phyloP scores from a whole-genome alignment of 2,888 invertebrate species.

The Phalera bucephala region DNA sequence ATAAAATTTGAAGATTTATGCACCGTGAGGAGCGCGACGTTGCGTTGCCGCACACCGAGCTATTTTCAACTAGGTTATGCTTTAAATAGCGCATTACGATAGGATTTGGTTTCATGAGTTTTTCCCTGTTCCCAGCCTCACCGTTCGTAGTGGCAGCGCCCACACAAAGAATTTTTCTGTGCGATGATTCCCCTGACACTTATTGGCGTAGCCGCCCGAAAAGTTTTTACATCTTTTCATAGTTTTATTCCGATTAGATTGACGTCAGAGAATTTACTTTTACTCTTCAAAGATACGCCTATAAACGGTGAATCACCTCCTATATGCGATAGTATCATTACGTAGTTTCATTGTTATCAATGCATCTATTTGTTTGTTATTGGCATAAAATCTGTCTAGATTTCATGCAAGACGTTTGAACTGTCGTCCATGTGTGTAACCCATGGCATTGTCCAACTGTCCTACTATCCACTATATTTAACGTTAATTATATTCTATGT shows the following conservation, averaged over 20 bases:
- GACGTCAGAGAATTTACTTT: constrained; percentile 21
- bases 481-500: background rate
- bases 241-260: constrained; percentile 26
- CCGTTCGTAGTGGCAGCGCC: constrained; percentile 62
- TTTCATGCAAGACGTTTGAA: background rate
- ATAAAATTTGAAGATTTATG: constrained; percentile 80
- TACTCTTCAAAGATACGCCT: constrained; percentile 6
- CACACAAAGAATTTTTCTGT: constrained; percentile 65
- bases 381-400: background rate
- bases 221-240: constrained; percentile 34
- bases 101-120: constrained; percentile 82
- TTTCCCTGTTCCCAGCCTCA: constrained; percentile 75
- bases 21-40: constrained; percentile 73
- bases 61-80: constrained; percentile 81
- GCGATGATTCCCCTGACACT: constrained; percentile 57
- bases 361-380: background rate
- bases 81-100: constrained; percentile 82
- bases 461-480: background rate
- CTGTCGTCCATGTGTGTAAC: background rate
- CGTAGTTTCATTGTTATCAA: background rate
- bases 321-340: background rate
- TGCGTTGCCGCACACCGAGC: constrained; percentile 76
- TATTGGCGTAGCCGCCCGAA: constrained; percentile 42
- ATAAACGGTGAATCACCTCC: background rate
- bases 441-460: background rate